These are phyloP conservation scores for Manis crassicaudata DNA, from an alignment of 2,797 vertebrate species.

Conservation along the genomic window DNA sequence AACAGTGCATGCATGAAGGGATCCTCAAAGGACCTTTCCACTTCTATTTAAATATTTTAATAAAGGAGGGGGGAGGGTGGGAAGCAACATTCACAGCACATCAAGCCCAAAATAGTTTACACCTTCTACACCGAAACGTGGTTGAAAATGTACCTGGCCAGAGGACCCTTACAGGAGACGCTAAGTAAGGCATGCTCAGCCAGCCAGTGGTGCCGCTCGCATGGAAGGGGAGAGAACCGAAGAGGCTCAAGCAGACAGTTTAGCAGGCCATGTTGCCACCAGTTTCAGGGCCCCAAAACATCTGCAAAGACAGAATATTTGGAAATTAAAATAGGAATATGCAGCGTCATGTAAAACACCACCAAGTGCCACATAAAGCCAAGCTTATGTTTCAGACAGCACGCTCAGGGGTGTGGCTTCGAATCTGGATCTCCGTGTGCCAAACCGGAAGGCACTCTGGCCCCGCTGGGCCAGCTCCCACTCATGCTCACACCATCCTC, in stretches of 20 bases:
- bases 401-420: conserved; percentile 59
- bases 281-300: conserved; percentile 88
- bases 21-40: conserved; percentile 85
- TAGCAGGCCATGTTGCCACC: conserved; percentile 88
- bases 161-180: conserved; percentile 91
- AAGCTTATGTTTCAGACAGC: conserved; percentile 46
- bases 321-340: conserved; percentile 44
- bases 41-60: conserved; percentile 84
- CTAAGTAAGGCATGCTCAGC: conserved; percentile 99
- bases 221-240: conserved; percentile 84
- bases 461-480: background rate
- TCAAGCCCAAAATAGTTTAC: conserved; percentile 95
- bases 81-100: conserved; percentile 96
- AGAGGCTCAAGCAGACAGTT: conserved; percentile 87
- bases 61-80: conserved; percentile 78
- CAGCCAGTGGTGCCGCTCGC: conserved; percentile 90
- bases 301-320: conserved; percentile 77
- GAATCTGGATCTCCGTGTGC: conserved; percentile 65
- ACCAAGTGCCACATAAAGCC: background rate
- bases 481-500: background rate
- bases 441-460: background rate
- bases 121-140: conserved; percentile 92
- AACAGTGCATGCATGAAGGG: conserved; percentile 86
- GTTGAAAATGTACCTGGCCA: conserved; percentile 92
- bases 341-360: background rate